Percentiles rank a stretch among this genome's conserved stretches.
These are phyloP conservation scores for Mugil cephalus DNA, from an alignment of 2,113 vertebrate species.

Conservation along the genomic window DNA sequence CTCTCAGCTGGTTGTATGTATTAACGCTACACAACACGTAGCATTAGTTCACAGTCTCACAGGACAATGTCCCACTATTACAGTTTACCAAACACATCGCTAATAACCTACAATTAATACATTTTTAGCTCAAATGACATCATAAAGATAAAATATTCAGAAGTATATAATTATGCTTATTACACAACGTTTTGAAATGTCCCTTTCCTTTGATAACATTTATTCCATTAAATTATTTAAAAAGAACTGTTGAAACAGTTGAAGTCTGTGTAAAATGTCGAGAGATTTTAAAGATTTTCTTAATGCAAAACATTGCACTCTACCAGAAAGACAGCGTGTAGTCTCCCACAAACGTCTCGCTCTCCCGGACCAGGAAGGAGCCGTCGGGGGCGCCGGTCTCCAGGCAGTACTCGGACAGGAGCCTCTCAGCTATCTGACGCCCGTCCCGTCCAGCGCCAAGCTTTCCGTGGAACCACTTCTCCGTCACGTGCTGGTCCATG, in stretches of 20 bases:
- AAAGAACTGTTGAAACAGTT: not conserved
- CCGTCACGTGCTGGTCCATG: constrained; percentile 93
- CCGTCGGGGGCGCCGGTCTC: constrained; percentile 95
- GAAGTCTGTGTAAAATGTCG: not conserved
- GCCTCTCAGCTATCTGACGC: constrained; percentile 95
- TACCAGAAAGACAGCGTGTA: constrained; percentile 99
- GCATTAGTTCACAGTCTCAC: not conserved
- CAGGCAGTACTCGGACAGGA: constrained; percentile 94
- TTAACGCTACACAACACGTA: not conserved
- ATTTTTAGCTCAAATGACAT: not conserved
- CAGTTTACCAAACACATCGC: not conserved
- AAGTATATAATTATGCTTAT: too few relatives aligned
- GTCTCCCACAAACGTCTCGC: constrained; percentile 97
- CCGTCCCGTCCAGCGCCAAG: constrained; percentile 93
- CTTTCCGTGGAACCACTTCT: constrained; percentile 99
- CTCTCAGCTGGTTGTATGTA: not conserved
- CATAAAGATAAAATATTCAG: too few relatives aligned
- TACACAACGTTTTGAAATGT: too few relatives aligned
- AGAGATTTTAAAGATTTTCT: not conserved
- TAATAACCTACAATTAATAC: too few relatives aligned
- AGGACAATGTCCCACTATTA: not conserved
- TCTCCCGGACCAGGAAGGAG: constrained; percentile 97
- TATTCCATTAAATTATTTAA: not conserved
- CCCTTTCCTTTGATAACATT: not conserved
- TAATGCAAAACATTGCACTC: not conserved